Evolutionary conservation across 2,888 invertebrate genomes (phyloP).

Genomic region (Alloscopus bannaensis): DNA sequence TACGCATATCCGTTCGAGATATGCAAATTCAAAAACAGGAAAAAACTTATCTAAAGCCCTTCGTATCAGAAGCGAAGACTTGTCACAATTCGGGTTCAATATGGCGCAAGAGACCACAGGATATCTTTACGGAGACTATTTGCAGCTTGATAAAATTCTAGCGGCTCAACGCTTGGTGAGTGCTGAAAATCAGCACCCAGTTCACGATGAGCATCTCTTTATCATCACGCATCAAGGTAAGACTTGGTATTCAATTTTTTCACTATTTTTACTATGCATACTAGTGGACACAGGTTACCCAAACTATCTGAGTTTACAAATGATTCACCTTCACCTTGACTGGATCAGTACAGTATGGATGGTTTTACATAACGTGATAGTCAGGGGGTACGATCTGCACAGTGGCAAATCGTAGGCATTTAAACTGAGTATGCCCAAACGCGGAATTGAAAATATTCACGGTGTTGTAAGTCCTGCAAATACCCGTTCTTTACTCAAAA

Average conservation of each 20-base stretch:
- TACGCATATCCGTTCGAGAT: no score
- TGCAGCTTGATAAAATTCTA: slow-evolving; percentile 92
- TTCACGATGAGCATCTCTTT: slow-evolving; percentile 98
- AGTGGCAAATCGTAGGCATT: no score
- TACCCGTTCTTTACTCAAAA: no score
- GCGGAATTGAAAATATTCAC: no score
- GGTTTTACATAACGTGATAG: no score
- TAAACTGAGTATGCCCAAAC: no score
- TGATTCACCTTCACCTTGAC: no score
- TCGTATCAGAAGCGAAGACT: slow-evolving; percentile 37
- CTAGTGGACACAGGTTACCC: neutral
- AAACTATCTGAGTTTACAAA: neutral
- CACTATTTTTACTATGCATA: neutral
- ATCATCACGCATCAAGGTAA: slow-evolving; percentile 98
- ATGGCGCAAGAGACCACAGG: slow-evolving; percentile 77
- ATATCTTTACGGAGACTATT: slow-evolving; percentile 92
- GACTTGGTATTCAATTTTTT: neutral
- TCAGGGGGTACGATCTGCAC: no score
- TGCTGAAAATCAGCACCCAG: slow-evolving; percentile 81
- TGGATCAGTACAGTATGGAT: no score
- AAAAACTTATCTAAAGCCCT: neutral
- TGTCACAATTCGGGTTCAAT: slow-evolving; percentile 71
- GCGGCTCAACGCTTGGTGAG: slow-evolving; percentile 89
- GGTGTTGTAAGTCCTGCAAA: no score
- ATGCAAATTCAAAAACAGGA: no score